phyloP scores from a whole-genome alignment of 2,797 vertebrate genomes.

The Peromyscus eremicus region DNA sequence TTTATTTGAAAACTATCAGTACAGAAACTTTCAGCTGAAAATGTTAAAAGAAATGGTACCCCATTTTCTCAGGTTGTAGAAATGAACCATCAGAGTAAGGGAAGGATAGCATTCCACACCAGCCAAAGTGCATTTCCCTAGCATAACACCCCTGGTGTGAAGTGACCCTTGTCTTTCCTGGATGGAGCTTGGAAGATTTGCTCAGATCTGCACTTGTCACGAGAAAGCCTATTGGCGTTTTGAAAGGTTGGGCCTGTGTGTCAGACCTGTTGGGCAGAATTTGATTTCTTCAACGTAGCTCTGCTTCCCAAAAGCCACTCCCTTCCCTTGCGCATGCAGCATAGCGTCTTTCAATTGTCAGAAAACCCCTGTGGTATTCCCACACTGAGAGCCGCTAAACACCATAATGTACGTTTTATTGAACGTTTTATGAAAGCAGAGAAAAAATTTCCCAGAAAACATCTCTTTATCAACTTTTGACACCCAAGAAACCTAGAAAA shows the following conservation, averaged over 20 bases:
- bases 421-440: slow-evolving; percentile 35
- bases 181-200: neutral
- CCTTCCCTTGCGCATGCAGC: neutral
- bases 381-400: neutral
- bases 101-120: neutral
- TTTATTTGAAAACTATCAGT: slow-evolving; percentile 5
- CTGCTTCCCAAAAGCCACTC: neutral
- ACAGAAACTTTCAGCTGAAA: neutral
- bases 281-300: slow-evolving; percentile 56
- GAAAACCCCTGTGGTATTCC: neutral
- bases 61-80: neutral
- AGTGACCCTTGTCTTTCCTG: neutral
- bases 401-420: neutral
- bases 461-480: slow-evolving; percentile 27
- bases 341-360: neutral
- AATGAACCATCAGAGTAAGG: neutral
- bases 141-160: neutral
- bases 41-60: neutral
- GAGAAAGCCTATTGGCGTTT: neutral
- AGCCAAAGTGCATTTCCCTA: neutral
- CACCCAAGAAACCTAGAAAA: slow-evolving; percentile 15
- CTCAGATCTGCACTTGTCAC: neutral
- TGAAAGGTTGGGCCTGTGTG: neutral
- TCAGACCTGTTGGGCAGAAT: slow-evolving; percentile 53
- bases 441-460: neutral